Conservation (phyloP, 2,888 invertebrate species). For the Boloria selene region DNA sequence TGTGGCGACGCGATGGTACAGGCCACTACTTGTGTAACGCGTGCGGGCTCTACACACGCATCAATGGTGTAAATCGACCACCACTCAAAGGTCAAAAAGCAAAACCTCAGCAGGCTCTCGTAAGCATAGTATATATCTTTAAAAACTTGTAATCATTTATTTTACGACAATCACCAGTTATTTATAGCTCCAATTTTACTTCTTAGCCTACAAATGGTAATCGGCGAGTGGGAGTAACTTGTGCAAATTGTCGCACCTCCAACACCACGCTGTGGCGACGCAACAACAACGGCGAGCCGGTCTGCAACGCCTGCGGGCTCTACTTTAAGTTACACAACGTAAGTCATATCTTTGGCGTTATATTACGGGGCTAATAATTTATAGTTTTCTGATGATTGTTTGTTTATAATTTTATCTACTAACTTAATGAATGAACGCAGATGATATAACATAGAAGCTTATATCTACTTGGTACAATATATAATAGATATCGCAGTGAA, state of each 20-base stretch:
- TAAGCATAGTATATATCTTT: conserved; percentile 37
- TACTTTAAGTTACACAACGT: conserved; percentile 94
- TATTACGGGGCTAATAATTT: not conserved
- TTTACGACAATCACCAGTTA: too few relatives aligned
- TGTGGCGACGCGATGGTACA: conserved; percentile 99
- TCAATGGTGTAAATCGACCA: conserved; percentile 89
- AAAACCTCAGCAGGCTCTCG: conserved; percentile 83
- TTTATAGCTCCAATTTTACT: not conserved
- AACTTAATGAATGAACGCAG: conserved; percentile 33
- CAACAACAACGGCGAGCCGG: conserved; percentile 96
- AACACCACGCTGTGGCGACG: conserved; percentile 98
- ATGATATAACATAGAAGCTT: conserved; percentile 32
- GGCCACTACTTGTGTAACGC: conserved; percentile 99
- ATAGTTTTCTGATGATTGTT: not conserved
- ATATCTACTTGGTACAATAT: conserved; percentile 19
- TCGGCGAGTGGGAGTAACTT: conserved; percentile 89
- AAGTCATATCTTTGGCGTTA: conserved; percentile 50
- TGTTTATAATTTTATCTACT: conserved; percentile 15
- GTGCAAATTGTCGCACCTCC: conserved; percentile 96
- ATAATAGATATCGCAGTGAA: conserved; percentile 37
- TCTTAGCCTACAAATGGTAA: conserved; percentile 81
- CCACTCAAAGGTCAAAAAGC: conserved; percentile 85
- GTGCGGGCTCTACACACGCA: conserved; percentile 95
- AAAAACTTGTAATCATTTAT: not conserved
- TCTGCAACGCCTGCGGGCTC: conserved; percentile 99